phyloP scores from a whole-genome alignment of 2,113 vertebrate species.

The Paedocypris sp. region DNA sequence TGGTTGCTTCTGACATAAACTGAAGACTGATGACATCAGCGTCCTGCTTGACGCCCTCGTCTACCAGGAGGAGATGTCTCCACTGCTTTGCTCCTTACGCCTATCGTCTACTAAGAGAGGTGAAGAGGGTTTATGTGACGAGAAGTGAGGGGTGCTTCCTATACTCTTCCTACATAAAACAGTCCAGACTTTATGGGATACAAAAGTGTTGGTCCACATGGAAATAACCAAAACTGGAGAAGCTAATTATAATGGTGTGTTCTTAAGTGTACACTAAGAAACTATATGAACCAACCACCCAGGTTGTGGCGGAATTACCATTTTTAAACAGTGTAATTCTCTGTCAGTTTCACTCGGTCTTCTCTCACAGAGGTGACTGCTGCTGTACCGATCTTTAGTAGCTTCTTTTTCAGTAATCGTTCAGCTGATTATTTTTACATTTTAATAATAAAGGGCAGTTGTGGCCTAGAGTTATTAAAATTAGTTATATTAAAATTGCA shows the following conservation, averaged over 20 bases:
- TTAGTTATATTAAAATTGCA: no score
- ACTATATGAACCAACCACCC: no score
- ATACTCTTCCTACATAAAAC: constrained; percentile 46
- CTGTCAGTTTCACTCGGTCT: no score
- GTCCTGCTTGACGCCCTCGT: constrained; percentile 46
- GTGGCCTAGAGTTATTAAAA: no score
- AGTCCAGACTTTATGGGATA: constrained; percentile 45
- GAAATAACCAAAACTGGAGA: constrained; percentile 31
- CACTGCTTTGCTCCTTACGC: constrained; percentile 35
- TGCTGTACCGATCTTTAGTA: no score
- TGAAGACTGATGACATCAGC: constrained; percentile 38
- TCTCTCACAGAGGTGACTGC: no score
- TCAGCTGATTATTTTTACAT: no score
- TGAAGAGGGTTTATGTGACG: constrained; percentile 7
- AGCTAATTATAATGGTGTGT: background rate
- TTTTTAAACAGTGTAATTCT: no score
- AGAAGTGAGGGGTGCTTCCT: constrained; percentile 38
- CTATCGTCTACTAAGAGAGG: constrained; percentile 44
- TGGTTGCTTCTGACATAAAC: constrained; percentile 27
- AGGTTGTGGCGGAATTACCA: no score
- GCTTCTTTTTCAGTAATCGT: no score
- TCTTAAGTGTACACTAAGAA: no score
- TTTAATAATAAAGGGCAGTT: no score
- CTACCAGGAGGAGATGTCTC: constrained; percentile 46
- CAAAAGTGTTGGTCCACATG: constrained; percentile 30